Base-by-base conservation (phyloP, 2,113 vertebrate species). In the Monopterus albus region DNA sequence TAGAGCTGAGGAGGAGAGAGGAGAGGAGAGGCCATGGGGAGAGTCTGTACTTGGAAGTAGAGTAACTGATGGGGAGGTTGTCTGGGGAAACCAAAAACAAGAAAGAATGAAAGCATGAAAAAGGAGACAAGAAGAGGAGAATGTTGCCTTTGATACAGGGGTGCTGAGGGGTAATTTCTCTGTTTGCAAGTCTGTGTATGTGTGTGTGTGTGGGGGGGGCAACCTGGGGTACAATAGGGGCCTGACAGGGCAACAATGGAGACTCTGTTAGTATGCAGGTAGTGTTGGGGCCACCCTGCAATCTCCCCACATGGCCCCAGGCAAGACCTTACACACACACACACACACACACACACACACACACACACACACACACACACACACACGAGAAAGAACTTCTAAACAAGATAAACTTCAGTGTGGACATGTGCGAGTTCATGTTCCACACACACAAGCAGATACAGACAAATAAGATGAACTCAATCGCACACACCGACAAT, bases 181-280 rank as follows among this genome's bases (percentile, higher is more conserved):
- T 81, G 60, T 75, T 67, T 74, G 66, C 65, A 36, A 55, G 61
- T 65, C 38, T 33, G 66, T 67, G 67, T 29, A 67, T 38, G 55
- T 14, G 53, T 42, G 52, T 49, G 64, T 18, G 42, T 52, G 61
- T 45, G 21, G 6, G 18, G 35, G 72, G 50, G 50, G 60, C 10
- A 35, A 45, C 77, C 59, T 50, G 51, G 65, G 64, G 74, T 84
- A 88, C 88, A 89, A 89, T 87, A 75, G 79, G 56, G 68, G 52
- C 63, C 72, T 84, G 83, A 87, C 82, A 83, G 62, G 57, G 86
- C 83, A 72, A 89, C 88, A 91, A 91, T 91, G 75, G 78, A 65
- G 75, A 82, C 83, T 88, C 75, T 91, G 88, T 91, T 91, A 91
- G 89, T 89, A 91, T 91, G 89, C 89, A 91, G 88, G 89, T 91